Percentiles rank a stretch among this genome's conserved stretches.
Evolutionary conservation across 2,113 vertebrate species (phyloP).

Genomic region (Calidris pugnax): DNA sequence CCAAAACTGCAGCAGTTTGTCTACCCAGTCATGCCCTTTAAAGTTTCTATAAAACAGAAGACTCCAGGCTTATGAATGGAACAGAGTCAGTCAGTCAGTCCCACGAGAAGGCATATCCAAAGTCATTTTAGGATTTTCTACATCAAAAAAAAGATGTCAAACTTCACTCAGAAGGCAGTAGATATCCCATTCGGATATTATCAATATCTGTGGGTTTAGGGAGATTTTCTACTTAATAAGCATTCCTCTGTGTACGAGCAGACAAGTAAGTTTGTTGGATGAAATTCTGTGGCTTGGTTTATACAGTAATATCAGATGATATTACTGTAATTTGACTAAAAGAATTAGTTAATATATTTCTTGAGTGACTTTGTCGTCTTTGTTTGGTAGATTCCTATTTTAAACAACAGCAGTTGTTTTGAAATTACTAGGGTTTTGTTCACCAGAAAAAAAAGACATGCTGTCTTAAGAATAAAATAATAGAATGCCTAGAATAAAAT

Average conservation of each 20-base stretch:
- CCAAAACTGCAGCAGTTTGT: background rate
- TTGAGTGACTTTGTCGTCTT: background rate
- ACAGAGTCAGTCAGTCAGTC: background rate
- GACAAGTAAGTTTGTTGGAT: background rate
- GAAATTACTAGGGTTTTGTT: background rate
- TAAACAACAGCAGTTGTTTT: background rate
- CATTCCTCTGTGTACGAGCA: accelerated
- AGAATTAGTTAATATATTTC: background rate
- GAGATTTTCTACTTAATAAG: background rate
- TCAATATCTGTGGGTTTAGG: background rate
- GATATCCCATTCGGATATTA: no score
- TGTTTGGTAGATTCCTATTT: background rate
- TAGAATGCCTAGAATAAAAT: background rate
- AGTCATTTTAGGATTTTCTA: background rate
- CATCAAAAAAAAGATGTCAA: background rate
- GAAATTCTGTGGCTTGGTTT: background rate
- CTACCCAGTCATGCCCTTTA: accelerated
- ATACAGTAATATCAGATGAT: background rate
- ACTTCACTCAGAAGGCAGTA: background rate
- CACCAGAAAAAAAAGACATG: background rate
- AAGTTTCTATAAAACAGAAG: background rate
- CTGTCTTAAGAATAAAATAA: background rate
- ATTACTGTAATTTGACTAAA: background rate
- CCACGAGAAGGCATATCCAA: accelerated
- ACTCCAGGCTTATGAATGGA: background rate